phyloP scores from a whole-genome alignment of 2,113 vertebrate genomes.

The Cathartes aura region DNA sequence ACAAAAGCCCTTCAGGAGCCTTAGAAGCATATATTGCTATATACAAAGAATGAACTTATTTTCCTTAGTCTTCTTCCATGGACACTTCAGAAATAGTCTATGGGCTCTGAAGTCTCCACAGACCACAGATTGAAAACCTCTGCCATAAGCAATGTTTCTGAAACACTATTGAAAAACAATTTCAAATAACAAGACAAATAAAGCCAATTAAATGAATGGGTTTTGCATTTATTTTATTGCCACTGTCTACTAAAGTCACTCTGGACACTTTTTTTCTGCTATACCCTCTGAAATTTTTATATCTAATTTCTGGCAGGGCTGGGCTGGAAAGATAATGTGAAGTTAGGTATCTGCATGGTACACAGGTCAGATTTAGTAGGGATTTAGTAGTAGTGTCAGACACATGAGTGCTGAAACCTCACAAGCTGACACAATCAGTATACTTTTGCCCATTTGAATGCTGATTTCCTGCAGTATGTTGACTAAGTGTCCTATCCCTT shows the following conservation, averaged over 20 bases:
- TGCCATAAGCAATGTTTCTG: not conserved
- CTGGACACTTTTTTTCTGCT: rapidly evolving
- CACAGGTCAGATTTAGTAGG: not conserved
- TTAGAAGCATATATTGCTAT: not conserved
- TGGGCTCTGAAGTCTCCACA: not conserved
- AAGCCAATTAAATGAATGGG: not conserved
- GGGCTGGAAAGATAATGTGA: not conserved
- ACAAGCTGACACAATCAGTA: not conserved
- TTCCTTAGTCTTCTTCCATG: not conserved
- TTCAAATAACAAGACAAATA: not conserved
- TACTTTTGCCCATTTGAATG: not conserved
- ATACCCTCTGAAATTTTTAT: not conserved
- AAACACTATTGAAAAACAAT: not conserved
- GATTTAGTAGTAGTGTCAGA: not conserved
- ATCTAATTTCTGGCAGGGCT: not conserved
- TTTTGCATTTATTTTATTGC: not conserved
- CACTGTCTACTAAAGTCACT: not conserved
- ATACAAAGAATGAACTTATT: not conserved
- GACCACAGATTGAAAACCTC: not conserved
- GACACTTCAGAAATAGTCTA: not conserved
- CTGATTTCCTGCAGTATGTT: not conserved
- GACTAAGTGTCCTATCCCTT: not conserved
- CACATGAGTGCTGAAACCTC: not conserved
- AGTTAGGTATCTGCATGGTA: not conserved
- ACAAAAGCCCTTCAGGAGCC: not conserved